Conservation (phyloP, 2,113 vertebrate species). For the Pelecanus crispus region DNA sequence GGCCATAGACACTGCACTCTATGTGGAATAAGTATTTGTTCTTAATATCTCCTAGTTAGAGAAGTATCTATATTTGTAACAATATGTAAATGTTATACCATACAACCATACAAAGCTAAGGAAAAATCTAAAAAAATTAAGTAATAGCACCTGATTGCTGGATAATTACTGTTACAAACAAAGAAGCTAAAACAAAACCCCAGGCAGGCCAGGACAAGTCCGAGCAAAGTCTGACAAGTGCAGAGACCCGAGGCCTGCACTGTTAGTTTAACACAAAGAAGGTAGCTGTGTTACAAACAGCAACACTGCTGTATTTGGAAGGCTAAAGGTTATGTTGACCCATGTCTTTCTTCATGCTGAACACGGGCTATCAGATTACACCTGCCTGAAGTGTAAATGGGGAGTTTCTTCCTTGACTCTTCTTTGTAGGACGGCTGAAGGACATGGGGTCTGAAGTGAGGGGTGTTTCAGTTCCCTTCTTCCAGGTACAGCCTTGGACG, state of each 20-base stretch:
- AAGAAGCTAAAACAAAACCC: not conserved
- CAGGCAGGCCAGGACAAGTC: not conserved
- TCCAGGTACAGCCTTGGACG: not conserved
- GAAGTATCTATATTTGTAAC: not conserved
- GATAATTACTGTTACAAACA: not conserved
- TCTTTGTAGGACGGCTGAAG: not conserved
- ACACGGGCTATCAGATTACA: not conserved
- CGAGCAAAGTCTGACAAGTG: not conserved
- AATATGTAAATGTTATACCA: not conserved
- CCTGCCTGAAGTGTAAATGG: not conserved
- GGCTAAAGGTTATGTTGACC: not conserved
- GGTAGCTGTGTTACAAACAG: not conserved
- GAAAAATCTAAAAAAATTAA: not conserved
- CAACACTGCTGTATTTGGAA: not conserved
- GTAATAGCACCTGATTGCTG: not conserved
- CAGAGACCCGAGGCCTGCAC: accelerated
- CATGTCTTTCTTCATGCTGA: not conserved
- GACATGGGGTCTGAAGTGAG: not conserved
- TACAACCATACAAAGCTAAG: not conserved
- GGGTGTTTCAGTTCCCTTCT: not conserved
- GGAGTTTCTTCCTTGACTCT: not conserved
- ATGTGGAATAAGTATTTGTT: not conserved
- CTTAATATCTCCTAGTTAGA: not conserved
- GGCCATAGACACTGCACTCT: not conserved
- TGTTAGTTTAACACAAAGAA: not conserved